phyloP scores from a whole-genome alignment of 2,888 invertebrate species.

The Ophion ellenae region DNA sequence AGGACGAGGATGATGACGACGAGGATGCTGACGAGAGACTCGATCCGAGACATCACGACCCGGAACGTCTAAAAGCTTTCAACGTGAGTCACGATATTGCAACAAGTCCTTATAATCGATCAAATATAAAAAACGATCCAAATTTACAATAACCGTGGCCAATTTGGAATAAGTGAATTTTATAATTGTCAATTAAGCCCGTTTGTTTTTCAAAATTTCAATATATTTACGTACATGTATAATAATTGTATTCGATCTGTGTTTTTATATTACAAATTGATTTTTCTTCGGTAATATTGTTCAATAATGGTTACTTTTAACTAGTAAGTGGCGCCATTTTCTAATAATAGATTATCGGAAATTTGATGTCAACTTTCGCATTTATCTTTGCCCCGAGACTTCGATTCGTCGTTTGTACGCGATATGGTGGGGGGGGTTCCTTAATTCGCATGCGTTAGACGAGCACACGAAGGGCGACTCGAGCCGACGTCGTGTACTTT shows the following conservation, averaged over 20 bases:
- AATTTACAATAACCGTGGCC: background rate
- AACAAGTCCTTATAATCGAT: background rate
- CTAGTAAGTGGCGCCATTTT: no score
- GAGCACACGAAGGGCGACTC: constrained; percentile 18
- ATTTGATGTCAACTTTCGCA: background rate
- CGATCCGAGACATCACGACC: constrained; percentile 94
- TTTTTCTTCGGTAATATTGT: no score
- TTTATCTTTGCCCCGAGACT: background rate
- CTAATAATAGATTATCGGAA: background rate
- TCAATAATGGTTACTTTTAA: no score
- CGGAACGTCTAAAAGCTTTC: constrained; percentile 97
- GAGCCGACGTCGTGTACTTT: constrained; percentile 17
- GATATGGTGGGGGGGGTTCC: background rate
- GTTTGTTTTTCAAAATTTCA: no score
- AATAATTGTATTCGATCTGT: background rate
- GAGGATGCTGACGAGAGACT: constrained; percentile 96
- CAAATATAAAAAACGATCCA: background rate
- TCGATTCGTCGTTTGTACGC: constrained; percentile 4
- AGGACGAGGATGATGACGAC: constrained; percentile 94
- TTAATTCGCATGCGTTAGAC: constrained; percentile 50
- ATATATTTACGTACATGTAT: background rate
- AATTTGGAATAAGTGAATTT: no score
- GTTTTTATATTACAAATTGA: no score
- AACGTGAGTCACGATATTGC: constrained; percentile 89
- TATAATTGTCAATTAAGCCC: no score